Evolutionary conservation across 2,113 vertebrate species (phyloP), one percentile per base, ranked within the genome.

Genomic region (Scomber colias): DNA sequence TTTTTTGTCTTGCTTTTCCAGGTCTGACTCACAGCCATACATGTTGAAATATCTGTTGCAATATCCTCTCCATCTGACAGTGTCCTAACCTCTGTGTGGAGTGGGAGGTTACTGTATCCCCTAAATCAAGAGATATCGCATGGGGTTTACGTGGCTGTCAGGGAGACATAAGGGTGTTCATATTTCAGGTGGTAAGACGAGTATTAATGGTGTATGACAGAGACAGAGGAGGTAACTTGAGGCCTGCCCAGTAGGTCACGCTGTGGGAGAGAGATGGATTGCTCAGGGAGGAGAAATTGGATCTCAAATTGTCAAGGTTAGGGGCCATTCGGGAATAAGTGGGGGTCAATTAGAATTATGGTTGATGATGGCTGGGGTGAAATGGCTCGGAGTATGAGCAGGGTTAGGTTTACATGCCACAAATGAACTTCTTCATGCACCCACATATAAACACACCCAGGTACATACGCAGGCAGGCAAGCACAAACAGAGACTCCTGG

Each of bases 141-240:
- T 56, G 55, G 66, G 74, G 54, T 66, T 74, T 57, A 60, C 54
- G 31, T 55, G 77, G 71, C 85, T 85, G 88, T 88, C 90, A 66
- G 77, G 71, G 73, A 81, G 85, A 87, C 81, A 19, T 49, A 35
- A 68, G 69, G 83, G 65, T 63, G 88, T 89, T 92, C 88, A 87
- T 93, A 90, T 93, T 90, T 94, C 90, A 93, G 87, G 74, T 73
- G 81, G 75, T 75, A 61, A 88, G 90, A 89, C 74, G 64, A 89
- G 90, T 77, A 85, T 89, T 93, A 92, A 91, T 92, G 90, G 82
- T 66, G 75, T 76, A 45, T 79, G 90, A 94, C 88, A 86, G 90
- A 92, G 89, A 94, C 87, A 64, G 88, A 89, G 78, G 90, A 83
- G 87, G 93, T 90, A 93, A 93, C 88, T 76, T 61, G 91, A 93